A percentile compares a stretch with the other conserved stretches of the same genome.
phyloP scores from a whole-genome alignment of 2,888 invertebrate species.

The Clunio marinus region DNA sequence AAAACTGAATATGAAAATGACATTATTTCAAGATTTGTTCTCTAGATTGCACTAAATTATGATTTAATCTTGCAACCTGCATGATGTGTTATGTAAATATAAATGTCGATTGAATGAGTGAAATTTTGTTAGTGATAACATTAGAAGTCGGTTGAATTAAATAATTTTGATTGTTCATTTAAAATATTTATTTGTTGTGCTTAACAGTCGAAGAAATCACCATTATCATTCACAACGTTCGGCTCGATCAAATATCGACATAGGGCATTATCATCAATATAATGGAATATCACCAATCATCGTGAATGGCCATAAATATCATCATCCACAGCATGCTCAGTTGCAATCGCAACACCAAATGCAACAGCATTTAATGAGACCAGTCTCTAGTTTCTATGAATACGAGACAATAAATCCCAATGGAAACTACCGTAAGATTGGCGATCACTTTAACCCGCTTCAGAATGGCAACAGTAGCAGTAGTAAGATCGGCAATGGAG shows the following conservation, averaged over 20 bases:
- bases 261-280: conserved; percentile 43
- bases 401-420: conserved; percentile 72
- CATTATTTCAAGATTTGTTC: not conserved
- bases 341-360: conserved; percentile 53
- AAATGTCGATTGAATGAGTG: not conserved
- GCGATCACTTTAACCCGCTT: conserved; percentile 48
- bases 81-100: conserved; percentile 12
- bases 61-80: conserved; percentile 24
- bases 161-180: not conserved
- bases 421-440: conserved; percentile 53
- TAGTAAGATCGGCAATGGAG: conserved; percentile 43
- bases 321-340: conserved; percentile 43
- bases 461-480: conserved; percentile 48
- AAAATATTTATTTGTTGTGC: conserved; percentile 12
- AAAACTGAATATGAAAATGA: too few relatives aligned
- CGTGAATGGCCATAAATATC: conserved; percentile 40
- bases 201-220: conserved; percentile 60
- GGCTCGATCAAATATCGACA: conserved; percentile 56
- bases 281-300: conserved; percentile 26
- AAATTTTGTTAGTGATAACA: not conserved
- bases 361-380: conserved; percentile 59
- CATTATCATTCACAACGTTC: conserved; percentile 63
- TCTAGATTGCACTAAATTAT: too few relatives aligned
- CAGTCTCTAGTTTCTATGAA: conserved; percentile 79
- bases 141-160: conserved; percentile 12